A percentile compares a stretch with the other conserved stretches of the same genome.
Evolutionary conservation across 1,140 invertebrate genomes (phyloP).

Genomic region (Eumaeus atala): DNA sequence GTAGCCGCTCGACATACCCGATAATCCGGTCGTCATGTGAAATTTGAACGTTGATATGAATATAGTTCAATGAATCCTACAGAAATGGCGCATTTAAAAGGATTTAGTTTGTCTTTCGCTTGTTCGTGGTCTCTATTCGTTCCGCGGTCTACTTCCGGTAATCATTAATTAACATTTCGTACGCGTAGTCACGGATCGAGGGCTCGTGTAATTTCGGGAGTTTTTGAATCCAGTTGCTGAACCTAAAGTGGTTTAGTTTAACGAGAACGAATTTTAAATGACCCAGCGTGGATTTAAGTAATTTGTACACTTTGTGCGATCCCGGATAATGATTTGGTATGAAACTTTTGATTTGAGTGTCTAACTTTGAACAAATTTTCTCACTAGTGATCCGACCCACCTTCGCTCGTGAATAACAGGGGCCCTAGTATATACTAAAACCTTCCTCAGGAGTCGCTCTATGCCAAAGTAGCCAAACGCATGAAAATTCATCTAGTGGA

Average conservation of each 20-base stretch:
- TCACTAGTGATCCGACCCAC: too few species aligned
- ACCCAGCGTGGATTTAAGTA: neutral
- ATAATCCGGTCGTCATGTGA: too few species aligned
- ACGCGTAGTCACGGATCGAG: slow-evolving; percentile 24
- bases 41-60: too few species aligned
- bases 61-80: slow-evolving; percentile 19
- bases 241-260: slow-evolving; percentile 16
- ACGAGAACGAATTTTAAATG: slow-evolving; percentile 8
- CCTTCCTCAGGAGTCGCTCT: too few species aligned
- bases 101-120: slow-evolving; percentile 28
- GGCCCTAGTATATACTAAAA: too few species aligned
- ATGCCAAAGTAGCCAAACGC: too few species aligned
- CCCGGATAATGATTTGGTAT: too few species aligned
- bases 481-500: too few species aligned
- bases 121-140: slow-evolving; percentile 37
- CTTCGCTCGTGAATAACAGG: too few species aligned
- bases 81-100: slow-evolving; percentile 22
- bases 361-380: too few species aligned
- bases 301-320: slow-evolving; percentile 8
- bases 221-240: slow-evolving; percentile 26
- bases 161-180: slow-evolving; percentile 32
- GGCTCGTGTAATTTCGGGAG: slow-evolving; percentile 23
- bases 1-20: too few species aligned
- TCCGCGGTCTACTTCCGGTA: slow-evolving; percentile 21
- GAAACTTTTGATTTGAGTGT: too few species aligned